Base-by-base conservation (phyloP, 2,888 invertebrate genomes). In the Ophion obscuratus region DNA sequence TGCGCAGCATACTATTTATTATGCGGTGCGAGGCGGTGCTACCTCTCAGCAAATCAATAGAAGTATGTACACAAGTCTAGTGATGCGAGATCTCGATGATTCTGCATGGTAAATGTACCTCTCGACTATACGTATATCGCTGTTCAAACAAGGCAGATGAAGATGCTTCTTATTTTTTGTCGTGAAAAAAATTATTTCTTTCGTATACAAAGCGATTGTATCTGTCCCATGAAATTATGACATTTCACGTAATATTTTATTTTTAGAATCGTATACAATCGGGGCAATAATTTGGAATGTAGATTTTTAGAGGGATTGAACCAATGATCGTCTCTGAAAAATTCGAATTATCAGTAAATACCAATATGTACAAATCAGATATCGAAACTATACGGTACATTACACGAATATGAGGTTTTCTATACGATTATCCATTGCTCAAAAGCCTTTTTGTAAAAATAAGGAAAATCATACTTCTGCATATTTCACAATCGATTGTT, bases 1-100 rank as follows among this genome's bases (percentile, higher is more conserved):
- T 77, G 71, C 64, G 70, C 66, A 70, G 62, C 47, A 31, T 76
- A 64, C 71, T 71, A 77, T 70, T 17, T 83, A 57, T 53, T 68
- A 79, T 79, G 82, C 78, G 57, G 85, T 85, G 85, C 85, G 85
- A 82, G 85, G 79, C 70, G 57, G 71, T 84, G 84, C 84, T 75
- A 85, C 47, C 64, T 61, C 85, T 14, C 78, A 82, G 79, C 75
- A 79, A 85, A 82, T 82, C 14, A 85, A 82, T 70, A 85, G 47
- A 84, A 84, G 36, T 66, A 66, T 66, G 53, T 79, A 75, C 62
- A 36, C 36, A 10, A 47, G 27, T 59, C 73, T 67, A 83, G 47
- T 20, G 57, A 40, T 44, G 59, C 14, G 59, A 66, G n/a, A 73
- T 73, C 59, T 31, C 47, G 40, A 66, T 40, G 74, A 20, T 67